Conservation (phyloP, 1,140 invertebrate genomes). For the Cryptotermes secundus region DNA sequence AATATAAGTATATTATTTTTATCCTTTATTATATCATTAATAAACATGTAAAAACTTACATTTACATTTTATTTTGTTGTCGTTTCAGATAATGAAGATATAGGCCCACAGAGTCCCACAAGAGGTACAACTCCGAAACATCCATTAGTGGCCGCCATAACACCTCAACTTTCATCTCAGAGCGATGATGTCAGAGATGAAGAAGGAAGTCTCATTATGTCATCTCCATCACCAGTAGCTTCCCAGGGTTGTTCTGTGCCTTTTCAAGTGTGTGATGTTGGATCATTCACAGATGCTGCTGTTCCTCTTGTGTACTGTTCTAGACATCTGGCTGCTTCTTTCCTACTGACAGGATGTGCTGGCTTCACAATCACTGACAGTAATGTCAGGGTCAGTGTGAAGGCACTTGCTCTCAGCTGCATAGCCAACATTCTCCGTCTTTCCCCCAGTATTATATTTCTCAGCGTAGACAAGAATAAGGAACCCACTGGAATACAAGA, state of each 20-base stretch:
- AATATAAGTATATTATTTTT: too few species aligned
- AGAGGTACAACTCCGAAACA: too few species aligned
- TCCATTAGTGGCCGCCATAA: neutral
- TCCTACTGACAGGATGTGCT: conserved; percentile 67
- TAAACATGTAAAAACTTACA: too few species aligned
- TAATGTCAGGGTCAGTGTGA: conserved; percentile 77
- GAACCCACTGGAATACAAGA: conserved; percentile 37
- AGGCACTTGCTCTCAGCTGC: conserved; percentile 76
- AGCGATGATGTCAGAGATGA: conserved; percentile 30
- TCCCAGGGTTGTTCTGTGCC: neutral
- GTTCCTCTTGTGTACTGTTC: conserved; percentile 72
- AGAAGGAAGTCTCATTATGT: neutral
- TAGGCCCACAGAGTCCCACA: too few species aligned
- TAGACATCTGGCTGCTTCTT: conserved; percentile 70
- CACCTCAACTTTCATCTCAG: conserved; percentile 31
- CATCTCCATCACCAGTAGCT: conserved; percentile 19
- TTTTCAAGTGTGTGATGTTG: conserved; percentile 54
- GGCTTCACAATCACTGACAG: conserved; percentile 64
- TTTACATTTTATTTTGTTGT: too few species aligned
- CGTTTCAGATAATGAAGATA: neutral
- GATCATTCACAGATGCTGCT: conserved; percentile 63
- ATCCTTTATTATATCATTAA: too few species aligned
- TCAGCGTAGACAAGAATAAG: conserved; percentile 56
- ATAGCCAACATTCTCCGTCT: conserved; percentile 66
- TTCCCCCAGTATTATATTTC: conserved; percentile 67